phyloP scores from a whole-genome alignment of 1,140 invertebrate genomes.

The Drosophila tristis region DNA sequence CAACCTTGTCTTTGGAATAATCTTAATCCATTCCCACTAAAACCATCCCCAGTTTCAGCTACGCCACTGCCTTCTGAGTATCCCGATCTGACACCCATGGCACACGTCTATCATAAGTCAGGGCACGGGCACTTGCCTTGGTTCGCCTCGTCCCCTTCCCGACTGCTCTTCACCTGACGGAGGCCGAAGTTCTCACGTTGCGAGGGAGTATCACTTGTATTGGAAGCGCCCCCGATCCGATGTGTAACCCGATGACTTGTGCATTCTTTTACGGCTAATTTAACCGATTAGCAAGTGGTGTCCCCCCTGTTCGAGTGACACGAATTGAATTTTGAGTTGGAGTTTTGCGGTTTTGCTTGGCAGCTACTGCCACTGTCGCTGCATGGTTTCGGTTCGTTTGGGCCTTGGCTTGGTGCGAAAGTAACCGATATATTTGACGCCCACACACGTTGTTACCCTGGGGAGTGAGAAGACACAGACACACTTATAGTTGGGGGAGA shows the following conservation, averaged over 20 bases:
- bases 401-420: conserved; percentile 23
- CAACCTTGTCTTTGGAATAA: too few species aligned
- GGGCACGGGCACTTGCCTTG: conserved; percentile 23
- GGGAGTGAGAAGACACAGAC: neutral
- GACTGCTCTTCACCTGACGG: conserved; percentile 33
- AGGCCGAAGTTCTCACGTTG: conserved; percentile 67
- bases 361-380: conserved; percentile 25
- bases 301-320: conserved; percentile 47
- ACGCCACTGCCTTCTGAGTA: conserved; percentile 15
- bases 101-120: conserved; percentile 76
- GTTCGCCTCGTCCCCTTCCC: conserved; percentile 5
- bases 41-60: neutral
- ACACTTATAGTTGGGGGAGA: too few species aligned
- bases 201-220: conserved; percentile 60
- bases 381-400: conserved; percentile 60
- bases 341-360: conserved; percentile 38
- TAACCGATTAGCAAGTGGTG: conserved; percentile 74
- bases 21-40: too few species aligned
- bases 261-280: conserved; percentile 80
- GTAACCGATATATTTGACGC: conserved; percentile 71
- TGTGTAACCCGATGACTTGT: conserved; percentile 71
- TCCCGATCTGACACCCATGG: conserved; percentile 45
- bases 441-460: conserved; percentile 68
- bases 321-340: conserved; percentile 53
- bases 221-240: conserved; percentile 3